These are phyloP conservation scores for Virgularia gustaviana DNA, from an alignment of 92 coral and sea anemone species.

Conservation along the genomic window DNA sequence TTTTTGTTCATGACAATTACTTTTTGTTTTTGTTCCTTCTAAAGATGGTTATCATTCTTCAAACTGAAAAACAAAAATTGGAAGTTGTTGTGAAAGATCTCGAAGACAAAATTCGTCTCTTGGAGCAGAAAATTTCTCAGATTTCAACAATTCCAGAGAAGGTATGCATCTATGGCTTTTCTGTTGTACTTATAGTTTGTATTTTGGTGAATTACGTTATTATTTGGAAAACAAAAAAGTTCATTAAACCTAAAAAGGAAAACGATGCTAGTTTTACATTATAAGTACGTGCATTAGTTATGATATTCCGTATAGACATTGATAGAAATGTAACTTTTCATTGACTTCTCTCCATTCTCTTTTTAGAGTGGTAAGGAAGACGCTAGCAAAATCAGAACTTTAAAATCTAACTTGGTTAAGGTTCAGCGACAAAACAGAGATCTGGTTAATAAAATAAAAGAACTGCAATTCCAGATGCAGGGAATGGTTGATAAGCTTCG, in stretches of 20 bases:
- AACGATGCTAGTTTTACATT: too few species aligned
- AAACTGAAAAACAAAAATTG: conserved; percentile 58
- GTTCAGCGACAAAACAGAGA: conserved; percentile 14
- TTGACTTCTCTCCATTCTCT: too few species aligned
- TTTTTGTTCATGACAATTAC: too few species aligned
- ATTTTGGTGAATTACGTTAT: neutral
- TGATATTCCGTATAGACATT: too few species aligned
- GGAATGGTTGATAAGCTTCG: conserved; percentile 52
- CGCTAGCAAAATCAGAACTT: neutral
- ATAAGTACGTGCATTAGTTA: too few species aligned
- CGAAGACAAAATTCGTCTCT: conserved; percentile 52
- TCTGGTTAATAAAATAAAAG: conserved; percentile 32
- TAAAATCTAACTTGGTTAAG: conserved; percentile 5
- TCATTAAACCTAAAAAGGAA: too few species aligned
- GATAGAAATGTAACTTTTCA: too few species aligned
- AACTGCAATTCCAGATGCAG: conserved; percentile 51
- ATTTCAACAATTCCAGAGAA: neutral
- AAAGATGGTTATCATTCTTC: conserved; percentile 61
- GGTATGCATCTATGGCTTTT: too few species aligned
- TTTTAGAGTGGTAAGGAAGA: neutral
- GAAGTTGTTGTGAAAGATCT: conserved; percentile 59
- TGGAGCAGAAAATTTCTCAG: conserved; percentile 58
- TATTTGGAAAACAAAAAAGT: too few species aligned
- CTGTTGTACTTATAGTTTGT: too few species aligned
- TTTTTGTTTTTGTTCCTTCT: neutral